Evolutionary conservation across 2,113 vertebrate species (phyloP).

Genomic region (Cynopterus brachyotis): DNA sequence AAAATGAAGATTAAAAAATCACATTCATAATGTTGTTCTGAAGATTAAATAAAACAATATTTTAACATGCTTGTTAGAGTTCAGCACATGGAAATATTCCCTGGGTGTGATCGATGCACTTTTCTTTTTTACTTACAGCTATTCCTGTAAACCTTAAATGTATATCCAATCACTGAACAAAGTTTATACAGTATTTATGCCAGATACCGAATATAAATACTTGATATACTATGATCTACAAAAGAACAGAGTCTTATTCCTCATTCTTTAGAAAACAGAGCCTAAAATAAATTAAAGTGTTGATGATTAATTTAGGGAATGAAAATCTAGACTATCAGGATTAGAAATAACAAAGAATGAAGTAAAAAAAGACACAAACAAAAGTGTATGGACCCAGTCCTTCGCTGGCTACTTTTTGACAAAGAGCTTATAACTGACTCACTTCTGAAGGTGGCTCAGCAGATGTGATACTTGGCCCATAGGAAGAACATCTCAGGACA

Average conservation of each 20-base stretch:
- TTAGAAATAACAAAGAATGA: neutral
- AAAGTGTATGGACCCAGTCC: neutral
- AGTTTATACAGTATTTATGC: neutral
- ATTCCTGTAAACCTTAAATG: neutral
- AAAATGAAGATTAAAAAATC: slow-evolving; percentile 11
- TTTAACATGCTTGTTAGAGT: neutral
- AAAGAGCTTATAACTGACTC: neutral
- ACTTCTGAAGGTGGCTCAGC: neutral
- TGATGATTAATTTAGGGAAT: neutral
- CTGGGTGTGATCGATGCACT: neutral
- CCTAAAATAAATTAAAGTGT: neutral
- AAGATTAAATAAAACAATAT: slow-evolving; percentile 21
- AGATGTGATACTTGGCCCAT: neutral
- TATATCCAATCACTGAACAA: neutral
- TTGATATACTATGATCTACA: neutral
- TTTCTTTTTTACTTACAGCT: neutral
- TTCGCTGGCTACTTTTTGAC: neutral
- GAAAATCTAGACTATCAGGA: neutral
- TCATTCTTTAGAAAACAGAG: neutral
- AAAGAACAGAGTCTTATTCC: neutral
- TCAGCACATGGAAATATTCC: neutral
- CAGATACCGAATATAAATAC: neutral
- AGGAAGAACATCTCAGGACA: neutral
- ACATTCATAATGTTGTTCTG: neutral
- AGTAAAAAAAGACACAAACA: neutral